Base-by-base conservation (phyloP, 1,140 invertebrate genomes). In the Ridgeia piscesae region DNA sequence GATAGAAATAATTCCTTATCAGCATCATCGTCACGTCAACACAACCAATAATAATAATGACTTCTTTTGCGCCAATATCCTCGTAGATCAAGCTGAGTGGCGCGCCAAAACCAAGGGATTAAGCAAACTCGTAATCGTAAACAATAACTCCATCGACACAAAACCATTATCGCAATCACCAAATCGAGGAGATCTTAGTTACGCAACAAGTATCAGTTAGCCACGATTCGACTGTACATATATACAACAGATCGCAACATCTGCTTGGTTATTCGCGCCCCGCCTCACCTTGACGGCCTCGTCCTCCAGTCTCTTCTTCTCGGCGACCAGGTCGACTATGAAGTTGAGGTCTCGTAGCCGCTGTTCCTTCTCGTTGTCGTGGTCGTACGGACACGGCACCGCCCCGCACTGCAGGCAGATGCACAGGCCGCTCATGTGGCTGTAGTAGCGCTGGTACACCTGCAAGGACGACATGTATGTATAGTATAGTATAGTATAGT, bases 331-430 rank as follows among this genome's bases (percentile, higher is more conserved):
- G 2, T 92, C 48, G 35, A 34, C 50, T 14, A 92, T 48, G 92
- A 92, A 92, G n/a, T 89, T 89, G 31, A 92, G 9, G 92, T 92
- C 92, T 17, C 34, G 33, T 14, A 92, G 31, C 33, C 89, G 88
- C 35, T 34, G 31, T 17, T 50, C 33, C 48, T 89, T 89, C 8
- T 92, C 34, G 1, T 33, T 42, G 21, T 92, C 91, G 58, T 92
- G 91, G 33, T 92, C 92, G 50, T 35, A 89, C 2, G 92, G 92
- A 34, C 92, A 92, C 35, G 92, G 92, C 88, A 92, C 89, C 4
- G 92, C 88, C 11, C 92, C 92, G 48, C 92, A 92, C 92, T 92
- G 92, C 88, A 92, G 33, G 35, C 92, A 92, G 33, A 35, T 42
- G 48, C n/a, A 58, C 34, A 33, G 33, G 92, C 35, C 92, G 50